Evolutionary conservation across 2,888 invertebrate genomes (phyloP).

Genomic region (Malachius bipustulatus): DNA sequence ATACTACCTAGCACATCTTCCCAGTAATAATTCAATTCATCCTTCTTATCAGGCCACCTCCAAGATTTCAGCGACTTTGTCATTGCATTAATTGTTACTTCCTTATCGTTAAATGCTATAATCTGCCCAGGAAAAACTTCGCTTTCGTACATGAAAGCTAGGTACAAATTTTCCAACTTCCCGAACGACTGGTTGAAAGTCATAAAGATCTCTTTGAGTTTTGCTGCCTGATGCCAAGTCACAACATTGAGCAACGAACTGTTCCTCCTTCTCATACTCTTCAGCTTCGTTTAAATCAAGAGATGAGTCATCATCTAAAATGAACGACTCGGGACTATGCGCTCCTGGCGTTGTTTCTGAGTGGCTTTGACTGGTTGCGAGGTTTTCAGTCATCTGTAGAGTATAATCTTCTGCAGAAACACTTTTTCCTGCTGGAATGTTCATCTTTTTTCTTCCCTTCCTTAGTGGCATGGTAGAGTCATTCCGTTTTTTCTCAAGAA

Average conservation of each 20-base stretch:
- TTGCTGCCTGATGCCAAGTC: neutral
- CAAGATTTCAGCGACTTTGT: neutral
- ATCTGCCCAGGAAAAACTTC: conserved; percentile 1
- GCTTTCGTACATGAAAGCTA: conserved; percentile 3
- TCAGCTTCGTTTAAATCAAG: too few relatives aligned
- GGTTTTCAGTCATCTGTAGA: neutral
- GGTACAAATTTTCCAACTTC: neutral
- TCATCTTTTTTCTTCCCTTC: neutral
- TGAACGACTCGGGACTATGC: too few relatives aligned
- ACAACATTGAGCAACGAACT: too few relatives aligned
- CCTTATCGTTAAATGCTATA: neutral
- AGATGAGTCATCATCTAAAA: too few relatives aligned
- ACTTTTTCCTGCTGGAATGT: conserved; percentile 1
- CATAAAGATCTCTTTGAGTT: neutral
- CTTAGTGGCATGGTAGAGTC: neutral
- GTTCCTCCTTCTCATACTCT: neutral
- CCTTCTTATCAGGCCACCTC: neutral
- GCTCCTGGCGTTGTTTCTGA: too few relatives aligned
- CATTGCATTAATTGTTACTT: neutral
- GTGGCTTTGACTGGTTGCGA: too few relatives aligned
- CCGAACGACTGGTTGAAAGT: neutral
- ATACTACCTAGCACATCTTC: conserved; percentile 1
- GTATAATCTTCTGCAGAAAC: too few relatives aligned
- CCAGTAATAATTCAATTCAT: neutral
- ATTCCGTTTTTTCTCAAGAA: too few relatives aligned